phyloP scores from a whole-genome alignment of 2,888 invertebrate species.

The Tenthredo mesomela region DNA sequence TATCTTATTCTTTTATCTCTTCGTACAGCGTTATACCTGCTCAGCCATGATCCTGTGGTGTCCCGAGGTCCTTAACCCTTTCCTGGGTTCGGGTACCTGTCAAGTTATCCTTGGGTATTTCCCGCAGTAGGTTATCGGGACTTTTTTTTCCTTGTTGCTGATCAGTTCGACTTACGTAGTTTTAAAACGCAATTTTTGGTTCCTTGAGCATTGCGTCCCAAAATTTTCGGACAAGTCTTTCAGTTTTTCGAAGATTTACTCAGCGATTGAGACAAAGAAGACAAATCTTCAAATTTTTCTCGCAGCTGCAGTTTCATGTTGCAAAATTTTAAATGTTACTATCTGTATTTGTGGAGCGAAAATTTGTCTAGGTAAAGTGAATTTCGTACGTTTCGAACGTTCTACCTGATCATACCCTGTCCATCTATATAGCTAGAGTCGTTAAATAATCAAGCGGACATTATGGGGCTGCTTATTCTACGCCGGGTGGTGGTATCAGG shows the following conservation, averaged over 20 bases:
- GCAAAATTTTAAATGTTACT: not conserved
- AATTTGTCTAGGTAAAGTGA: not conserved
- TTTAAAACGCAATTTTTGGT: not conserved
- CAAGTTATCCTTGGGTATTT: slow-evolving; percentile 8
- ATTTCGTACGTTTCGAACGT: not conserved
- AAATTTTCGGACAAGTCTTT: not conserved
- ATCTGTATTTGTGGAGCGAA: not conserved
- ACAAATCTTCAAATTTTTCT: not conserved
- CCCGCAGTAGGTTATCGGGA: not conserved
- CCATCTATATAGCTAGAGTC: not conserved
- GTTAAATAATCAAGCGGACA: slow-evolving; percentile 22
- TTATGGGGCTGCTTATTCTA: slow-evolving; percentile 18
- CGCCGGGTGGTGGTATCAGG: not conserved
- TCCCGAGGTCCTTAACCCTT: slow-evolving; percentile 65
- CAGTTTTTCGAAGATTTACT: not conserved
- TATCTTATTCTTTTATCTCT: slow-evolving; percentile 25
- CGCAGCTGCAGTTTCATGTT: not conserved
- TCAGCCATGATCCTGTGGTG: slow-evolving; percentile 14
- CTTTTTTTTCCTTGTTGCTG: not conserved
- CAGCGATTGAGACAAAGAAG: not conserved
- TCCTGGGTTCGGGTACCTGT: slow-evolving; percentile 37
- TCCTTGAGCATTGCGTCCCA: not conserved
- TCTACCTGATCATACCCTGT: slow-evolving; percentile 5
- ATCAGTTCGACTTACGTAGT: not conserved
- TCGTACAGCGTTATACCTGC: slow-evolving; percentile 22